Evolutionary conservation across 2,797 vertebrate species (phyloP).

Genomic region (Gymnothorax javanicus): DNA sequence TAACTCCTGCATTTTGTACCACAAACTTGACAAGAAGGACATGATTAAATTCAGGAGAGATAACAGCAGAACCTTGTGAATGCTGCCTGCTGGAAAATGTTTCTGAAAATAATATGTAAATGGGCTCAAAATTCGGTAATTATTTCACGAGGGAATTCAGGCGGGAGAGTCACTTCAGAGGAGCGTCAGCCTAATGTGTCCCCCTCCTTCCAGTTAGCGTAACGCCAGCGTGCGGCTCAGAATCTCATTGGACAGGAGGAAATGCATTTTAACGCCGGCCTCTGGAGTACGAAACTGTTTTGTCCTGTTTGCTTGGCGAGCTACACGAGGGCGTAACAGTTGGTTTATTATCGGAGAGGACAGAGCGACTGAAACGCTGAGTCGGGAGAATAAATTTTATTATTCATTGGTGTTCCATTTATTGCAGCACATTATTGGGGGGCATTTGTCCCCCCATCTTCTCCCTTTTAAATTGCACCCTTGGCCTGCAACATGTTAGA

Average conservation of each 20-base stretch:
- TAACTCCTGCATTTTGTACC: not conserved
- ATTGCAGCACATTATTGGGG: no score
- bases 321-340: not conserved
- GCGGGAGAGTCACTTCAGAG: conserved; percentile 34
- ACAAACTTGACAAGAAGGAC: not conserved
- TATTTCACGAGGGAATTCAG: conserved; percentile 23
- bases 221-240: conserved; percentile 47
- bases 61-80: not conserved
- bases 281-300: conserved; percentile 37
- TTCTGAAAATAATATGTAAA: not conserved
- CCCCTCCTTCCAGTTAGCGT: conserved; percentile 49
- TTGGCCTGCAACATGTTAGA: no score
- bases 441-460: no score
- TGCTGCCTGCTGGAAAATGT: conserved; percentile 4
- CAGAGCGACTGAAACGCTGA: no score
- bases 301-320: conserved; percentile 33
- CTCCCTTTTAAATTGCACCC: no score
- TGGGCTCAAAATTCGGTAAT: conserved; percentile 22
- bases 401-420: no score
- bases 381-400: no score
- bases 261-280: conserved; percentile 22
- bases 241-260: conserved; percentile 41
- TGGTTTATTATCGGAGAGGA: no score
- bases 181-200: conserved; percentile 39
- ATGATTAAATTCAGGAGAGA: not conserved